Evolutionary conservation across 2,113 vertebrate genomes (phyloP).

Genomic region (Ascaphus truei): DNA sequence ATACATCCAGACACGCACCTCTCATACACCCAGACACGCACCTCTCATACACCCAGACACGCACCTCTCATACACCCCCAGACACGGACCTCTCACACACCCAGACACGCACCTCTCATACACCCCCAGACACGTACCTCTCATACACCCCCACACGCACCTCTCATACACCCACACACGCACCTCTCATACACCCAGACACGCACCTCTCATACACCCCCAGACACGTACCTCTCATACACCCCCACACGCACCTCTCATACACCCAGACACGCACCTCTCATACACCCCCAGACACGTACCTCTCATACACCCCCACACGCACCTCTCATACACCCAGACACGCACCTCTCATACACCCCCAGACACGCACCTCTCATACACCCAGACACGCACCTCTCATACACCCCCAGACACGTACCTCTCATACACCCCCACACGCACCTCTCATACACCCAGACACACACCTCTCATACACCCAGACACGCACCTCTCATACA

Average conservation of each 20-base stretch:
- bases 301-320: slow-evolving; percentile 3
- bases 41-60: no score
- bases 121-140: not conserved
- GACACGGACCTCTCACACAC: no score
- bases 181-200: no score
- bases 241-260: not conserved
- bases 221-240: no score
- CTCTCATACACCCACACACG: slow-evolving; percentile 5
- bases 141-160: not conserved
- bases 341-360: not conserved
- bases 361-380: no score
- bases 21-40: slow-evolving; percentile 5
- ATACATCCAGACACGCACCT: not conserved
- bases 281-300: not conserved
- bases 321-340: no score
- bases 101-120: not conserved
- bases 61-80: not conserved
- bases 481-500: not conserved
- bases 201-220: not conserved
- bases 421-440: not conserved
- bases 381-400: not conserved
- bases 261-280: not conserved
- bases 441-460: slow-evolving; percentile 4
- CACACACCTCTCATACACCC: no score
- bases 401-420: not conserved